phyloP scores from a whole-genome alignment of 2,113 vertebrate genomes.

The Festucalex cinctus region DNA sequence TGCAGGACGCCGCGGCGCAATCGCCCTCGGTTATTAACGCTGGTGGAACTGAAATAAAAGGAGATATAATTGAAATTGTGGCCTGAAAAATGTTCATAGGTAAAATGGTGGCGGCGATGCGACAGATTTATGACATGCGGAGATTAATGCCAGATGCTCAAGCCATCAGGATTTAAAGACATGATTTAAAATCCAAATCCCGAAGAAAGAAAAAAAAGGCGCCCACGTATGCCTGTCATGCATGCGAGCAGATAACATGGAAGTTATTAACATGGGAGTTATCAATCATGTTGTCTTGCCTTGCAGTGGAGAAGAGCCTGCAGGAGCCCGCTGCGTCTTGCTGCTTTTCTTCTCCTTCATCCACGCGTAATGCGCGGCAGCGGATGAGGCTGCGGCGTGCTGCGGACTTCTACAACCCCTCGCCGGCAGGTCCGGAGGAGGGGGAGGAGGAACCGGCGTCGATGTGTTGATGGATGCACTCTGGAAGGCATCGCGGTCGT shows the following conservation, averaged over 20 bases:
- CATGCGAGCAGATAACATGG: constrained; percentile 23
- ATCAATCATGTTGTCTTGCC: constrained; percentile 83
- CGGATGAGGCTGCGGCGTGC: constrained; percentile 79
- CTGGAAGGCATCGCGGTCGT: constrained; percentile 98
- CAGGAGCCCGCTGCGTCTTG: constrained; percentile 81
- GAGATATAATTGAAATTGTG: neutral
- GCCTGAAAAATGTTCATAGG: constrained; percentile 11
- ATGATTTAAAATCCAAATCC: constrained; percentile 67
- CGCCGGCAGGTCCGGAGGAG: constrained; percentile 91
- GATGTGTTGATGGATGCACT: constrained; percentile 99
- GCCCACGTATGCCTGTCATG: constrained; percentile 40
- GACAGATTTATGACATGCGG: constrained; percentile 81
- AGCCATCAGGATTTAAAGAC: constrained; percentile 92
- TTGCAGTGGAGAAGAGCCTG: constrained; percentile 83
- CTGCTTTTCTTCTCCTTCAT: constrained; percentile 97
- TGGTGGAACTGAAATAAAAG: constrained; percentile 76
- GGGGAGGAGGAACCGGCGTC: constrained; percentile 98
- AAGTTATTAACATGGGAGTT: constrained; percentile 43
- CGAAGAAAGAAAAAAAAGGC: constrained; percentile 23
- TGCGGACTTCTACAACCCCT: constrained; percentile 80
- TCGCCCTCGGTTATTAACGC: constrained; percentile 78
- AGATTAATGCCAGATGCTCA: constrained; percentile 97
- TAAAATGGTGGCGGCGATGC: constrained; percentile 62
- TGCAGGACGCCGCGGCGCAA: constrained; percentile 74
- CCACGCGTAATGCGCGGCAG: constrained; percentile 92